Percentiles rank a stretch among this genome's conserved stretches.
Evolutionary conservation across 2,113 vertebrate species (phyloP).

Genomic region (Charina bottae): DNA sequence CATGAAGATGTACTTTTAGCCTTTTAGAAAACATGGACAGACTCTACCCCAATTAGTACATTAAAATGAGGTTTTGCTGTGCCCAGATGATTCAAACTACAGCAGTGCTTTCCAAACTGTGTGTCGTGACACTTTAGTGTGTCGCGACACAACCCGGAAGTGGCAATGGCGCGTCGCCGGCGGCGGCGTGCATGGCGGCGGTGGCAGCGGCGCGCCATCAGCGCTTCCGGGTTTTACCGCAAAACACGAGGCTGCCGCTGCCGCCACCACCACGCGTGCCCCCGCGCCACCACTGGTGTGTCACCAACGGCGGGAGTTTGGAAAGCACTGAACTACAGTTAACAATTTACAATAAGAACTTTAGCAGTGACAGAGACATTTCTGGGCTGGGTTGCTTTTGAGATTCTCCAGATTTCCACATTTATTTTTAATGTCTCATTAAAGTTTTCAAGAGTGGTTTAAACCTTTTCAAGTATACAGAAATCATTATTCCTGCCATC

Average conservation of each 20-base stretch:
- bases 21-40: background rate
- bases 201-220: too few species aligned
- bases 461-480: accelerated
- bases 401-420: background rate
- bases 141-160: too few species aligned
- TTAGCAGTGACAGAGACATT: slow-evolving; percentile 12
- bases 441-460: background rate
- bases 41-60: background rate
- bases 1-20: background rate
- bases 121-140: too few species aligned
- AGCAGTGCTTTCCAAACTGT: too few species aligned
- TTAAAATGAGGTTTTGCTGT: background rate
- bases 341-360: slow-evolving; percentile 47
- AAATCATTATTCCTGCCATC: background rate
- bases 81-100: slow-evolving; percentile 49
- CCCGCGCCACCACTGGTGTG: too few species aligned
- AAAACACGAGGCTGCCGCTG: too few species aligned
- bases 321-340: slow-evolving; percentile 37
- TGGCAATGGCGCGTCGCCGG: too few species aligned
- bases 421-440: background rate
- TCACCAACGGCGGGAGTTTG: too few species aligned
- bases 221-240: too few species aligned
- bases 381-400: background rate
- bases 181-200: too few species aligned
- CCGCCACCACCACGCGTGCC: too few species aligned